Conservation (phyloP, 2,888 invertebrate species). For the Frankliniella intonsa region DNA sequence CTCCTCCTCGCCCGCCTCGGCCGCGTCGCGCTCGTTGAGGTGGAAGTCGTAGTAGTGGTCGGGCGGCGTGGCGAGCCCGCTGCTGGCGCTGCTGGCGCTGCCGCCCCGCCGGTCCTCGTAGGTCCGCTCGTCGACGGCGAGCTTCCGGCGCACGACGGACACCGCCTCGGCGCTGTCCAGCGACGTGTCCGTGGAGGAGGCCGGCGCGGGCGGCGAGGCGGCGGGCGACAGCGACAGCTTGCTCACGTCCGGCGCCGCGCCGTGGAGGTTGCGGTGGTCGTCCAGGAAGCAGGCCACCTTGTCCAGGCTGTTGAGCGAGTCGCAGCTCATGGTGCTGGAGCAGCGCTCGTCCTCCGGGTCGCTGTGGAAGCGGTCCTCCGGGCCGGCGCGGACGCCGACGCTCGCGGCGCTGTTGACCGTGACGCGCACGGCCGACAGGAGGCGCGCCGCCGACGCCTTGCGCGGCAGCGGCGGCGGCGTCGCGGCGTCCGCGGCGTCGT, state of each 20-base stretch:
- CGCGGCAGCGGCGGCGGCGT: constrained; percentile 65
- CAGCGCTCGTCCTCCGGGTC: not conserved
- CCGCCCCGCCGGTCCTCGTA: constrained; percentile 53
- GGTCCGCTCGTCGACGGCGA: constrained; percentile 56
- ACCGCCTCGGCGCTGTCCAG: not conserved
- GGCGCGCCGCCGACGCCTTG: constrained; percentile 45
- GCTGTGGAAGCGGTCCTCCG: too few species aligned
- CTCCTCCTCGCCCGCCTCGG: constrained; percentile 44
- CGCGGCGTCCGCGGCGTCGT: constrained; percentile 57
- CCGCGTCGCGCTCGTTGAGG: constrained; percentile 59
- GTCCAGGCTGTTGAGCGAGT: constrained; percentile 72
- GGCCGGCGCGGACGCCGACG: constrained; percentile 33
- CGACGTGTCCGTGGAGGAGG: constrained; percentile 22
- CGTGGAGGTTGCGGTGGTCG: constrained; percentile 30
- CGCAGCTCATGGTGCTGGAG: constrained; percentile 69
- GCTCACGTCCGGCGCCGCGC: not conserved
- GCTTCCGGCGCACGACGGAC: constrained; percentile 52
- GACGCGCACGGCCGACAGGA: constrained; percentile 55
- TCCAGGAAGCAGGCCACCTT: constrained; percentile 45
- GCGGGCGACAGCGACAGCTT: constrained; percentile 28
- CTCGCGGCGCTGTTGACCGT: constrained; percentile 62
- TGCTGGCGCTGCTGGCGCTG: constrained; percentile 39
- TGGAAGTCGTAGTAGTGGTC: constrained; percentile 75
- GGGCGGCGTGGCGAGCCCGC: constrained; percentile 46
- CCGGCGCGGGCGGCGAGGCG: constrained; percentile 27